These are phyloP conservation scores for Resseliella maxima DNA, from an alignment of 2,888 invertebrate species.

Conservation along the genomic window DNA sequence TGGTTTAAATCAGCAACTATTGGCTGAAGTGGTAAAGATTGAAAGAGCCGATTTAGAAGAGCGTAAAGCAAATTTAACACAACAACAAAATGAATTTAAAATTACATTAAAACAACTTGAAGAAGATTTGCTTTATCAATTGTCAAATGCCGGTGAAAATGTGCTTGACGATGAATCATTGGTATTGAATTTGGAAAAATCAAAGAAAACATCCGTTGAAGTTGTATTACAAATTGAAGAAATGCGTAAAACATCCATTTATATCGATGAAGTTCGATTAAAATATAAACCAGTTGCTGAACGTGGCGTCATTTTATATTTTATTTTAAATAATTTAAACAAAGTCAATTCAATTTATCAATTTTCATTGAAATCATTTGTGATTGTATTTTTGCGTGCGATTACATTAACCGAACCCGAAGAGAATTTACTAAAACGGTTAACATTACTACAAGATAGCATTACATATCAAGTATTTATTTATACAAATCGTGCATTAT, in stretches of 20 bases:
- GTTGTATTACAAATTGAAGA: conserved; percentile 88
- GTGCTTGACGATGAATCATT: conserved; percentile 90
- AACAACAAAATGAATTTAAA: conserved; percentile 94
- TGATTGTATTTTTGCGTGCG: conserved; percentile 86
- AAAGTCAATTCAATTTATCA: conserved; percentile 96
- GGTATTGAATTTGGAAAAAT: conserved; percentile 92
- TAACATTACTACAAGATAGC: conserved; percentile 82
- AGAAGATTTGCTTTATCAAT: conserved; percentile 85
- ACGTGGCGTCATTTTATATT: conserved; percentile 90
- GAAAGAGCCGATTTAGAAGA: conserved; percentile 92
- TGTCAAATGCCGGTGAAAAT: conserved; percentile 92
- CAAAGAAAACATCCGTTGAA: conserved; percentile 91
- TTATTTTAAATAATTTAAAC: conserved; percentile 90
- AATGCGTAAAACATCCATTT: conserved; percentile 84
- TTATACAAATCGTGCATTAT: conserved; percentile 90
- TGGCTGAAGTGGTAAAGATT: conserved; percentile 92
- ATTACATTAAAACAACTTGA: conserved; percentile 91
- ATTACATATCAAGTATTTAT: conserved; percentile 88
- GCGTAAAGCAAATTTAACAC: conserved; percentile 84
- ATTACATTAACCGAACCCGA: conserved; percentile 76
- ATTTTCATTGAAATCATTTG: conserved; percentile 94
- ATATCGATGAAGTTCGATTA: conserved; percentile 92
- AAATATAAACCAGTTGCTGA: conserved; percentile 86
- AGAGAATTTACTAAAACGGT: conserved; percentile 78
- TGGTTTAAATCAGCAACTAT: conserved; percentile 88